These are phyloP conservation scores for Bilobella aurantiaca DNA, from an alignment of 1,140 invertebrate genomes.

Conservation along the genomic window DNA sequence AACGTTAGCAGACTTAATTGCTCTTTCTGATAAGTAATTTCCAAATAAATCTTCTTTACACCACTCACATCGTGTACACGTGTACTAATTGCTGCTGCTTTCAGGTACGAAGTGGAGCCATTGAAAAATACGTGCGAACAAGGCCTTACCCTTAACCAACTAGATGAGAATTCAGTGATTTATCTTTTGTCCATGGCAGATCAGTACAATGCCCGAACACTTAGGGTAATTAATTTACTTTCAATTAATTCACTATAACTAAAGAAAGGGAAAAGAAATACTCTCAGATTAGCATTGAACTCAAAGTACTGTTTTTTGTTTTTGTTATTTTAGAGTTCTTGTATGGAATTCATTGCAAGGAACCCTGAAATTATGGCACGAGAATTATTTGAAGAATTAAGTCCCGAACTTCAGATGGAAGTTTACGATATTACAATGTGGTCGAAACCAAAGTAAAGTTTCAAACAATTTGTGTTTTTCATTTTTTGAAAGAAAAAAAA, in stretches of 20 bases:
- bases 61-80: not conserved
- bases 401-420: conserved; percentile 51
- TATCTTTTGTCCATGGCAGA: conserved; percentile 56
- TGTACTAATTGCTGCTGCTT: too few species aligned
- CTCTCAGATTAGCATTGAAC: too few species aligned
- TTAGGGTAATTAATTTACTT: conserved; percentile 46
- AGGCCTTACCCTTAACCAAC: conserved; percentile 45
- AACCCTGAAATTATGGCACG: conserved; percentile 50
- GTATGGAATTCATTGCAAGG: conserved; percentile 36
- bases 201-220: conserved; percentile 50
- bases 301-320: not conserved
- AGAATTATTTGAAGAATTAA: conserved; percentile 54
- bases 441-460: conserved; percentile 37
- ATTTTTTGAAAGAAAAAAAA: too few species aligned
- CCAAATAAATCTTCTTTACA: conserved; percentile 3
- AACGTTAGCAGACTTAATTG: conserved; percentile 53
- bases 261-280: not conserved
- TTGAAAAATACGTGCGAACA: conserved; percentile 53
- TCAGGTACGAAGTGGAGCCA: conserved; percentile 48
- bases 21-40: conserved; percentile 43
- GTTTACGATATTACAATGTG: conserved; percentile 44
- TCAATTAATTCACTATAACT: not conserved
- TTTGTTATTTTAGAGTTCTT: conserved; percentile 18
- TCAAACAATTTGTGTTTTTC: too few species aligned
- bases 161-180: conserved; percentile 54